These are phyloP conservation scores for Trachurus trachurus DNA, from an alignment of 2,797 vertebrate species.

Conservation along the genomic window DNA sequence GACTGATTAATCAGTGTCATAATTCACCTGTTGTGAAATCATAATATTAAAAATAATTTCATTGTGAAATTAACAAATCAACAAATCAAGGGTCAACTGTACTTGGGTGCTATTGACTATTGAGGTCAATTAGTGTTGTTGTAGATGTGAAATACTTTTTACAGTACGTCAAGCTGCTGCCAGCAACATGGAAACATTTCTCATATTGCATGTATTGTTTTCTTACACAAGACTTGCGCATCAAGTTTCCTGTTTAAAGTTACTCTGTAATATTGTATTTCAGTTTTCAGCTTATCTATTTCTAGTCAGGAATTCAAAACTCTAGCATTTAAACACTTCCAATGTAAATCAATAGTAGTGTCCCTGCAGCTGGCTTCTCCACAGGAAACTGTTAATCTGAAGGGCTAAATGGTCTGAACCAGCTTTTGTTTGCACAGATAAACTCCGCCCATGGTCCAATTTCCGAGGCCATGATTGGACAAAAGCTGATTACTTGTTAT, in stretches of 20 bases:
- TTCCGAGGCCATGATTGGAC: too few species aligned
- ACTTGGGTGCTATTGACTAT: not conserved
- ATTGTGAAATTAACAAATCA: too few species aligned
- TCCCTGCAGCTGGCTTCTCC: too few species aligned
- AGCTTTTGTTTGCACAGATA: too few species aligned
- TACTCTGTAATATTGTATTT: not conserved
- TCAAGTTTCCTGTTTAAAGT: not conserved
- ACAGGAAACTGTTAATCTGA: too few species aligned
- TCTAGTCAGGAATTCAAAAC: not conserved
- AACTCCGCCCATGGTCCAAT: too few species aligned
- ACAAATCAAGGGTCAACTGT: too few species aligned
- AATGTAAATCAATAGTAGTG: not conserved
- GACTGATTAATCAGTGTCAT: not conserved
- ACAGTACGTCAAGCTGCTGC: not conserved
- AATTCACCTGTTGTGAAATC: not conserved
- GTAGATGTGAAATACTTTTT: not conserved
- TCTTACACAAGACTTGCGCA: not conserved
- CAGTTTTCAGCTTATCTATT: not conserved
- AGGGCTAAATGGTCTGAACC: too few species aligned
- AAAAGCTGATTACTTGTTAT: too few species aligned
- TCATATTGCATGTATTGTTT: not conserved
- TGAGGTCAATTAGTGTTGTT: conserved; percentile 3
- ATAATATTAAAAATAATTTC: not conserved
- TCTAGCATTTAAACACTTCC: not conserved
- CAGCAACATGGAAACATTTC: not conserved